Evolutionary conservation across 1,140 invertebrate species (phyloP).

Genomic region (Xylocopa sonorina): DNA sequence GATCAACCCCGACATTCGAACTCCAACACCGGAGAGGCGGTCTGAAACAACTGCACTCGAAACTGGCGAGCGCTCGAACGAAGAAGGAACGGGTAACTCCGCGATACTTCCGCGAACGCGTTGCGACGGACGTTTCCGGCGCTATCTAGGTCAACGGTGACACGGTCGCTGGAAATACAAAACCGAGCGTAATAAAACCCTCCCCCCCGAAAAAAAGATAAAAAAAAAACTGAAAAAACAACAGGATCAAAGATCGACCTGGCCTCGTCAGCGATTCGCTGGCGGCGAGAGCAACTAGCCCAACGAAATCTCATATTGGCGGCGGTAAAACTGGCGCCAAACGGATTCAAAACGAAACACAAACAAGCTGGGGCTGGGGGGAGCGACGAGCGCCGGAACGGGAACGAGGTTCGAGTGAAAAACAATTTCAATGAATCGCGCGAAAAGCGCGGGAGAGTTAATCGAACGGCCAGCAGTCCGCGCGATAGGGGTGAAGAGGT

Average conservation of each 20-base stretch:
- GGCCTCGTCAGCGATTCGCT: neutral
- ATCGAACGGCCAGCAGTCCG: conserved; percentile 43
- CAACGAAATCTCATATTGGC: neutral
- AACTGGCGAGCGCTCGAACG: neutral
- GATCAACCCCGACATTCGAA: neutral
- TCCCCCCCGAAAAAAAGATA: no score
- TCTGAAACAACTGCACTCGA: neutral
- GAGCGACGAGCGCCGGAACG: neutral
- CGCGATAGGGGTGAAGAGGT: conserved; percentile 14
- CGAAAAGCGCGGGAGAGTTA: conserved; percentile 61
- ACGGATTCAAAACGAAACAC: conserved; percentile 41
- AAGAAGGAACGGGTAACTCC: conserved; percentile 3
- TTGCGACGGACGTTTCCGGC: neutral
- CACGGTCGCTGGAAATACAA: neutral
- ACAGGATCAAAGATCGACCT: neutral
- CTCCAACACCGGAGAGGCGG: neutral
- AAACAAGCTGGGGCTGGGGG: conserved; percentile 7
- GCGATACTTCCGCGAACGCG: neutral
- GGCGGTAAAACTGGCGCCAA: conserved; percentile 28
- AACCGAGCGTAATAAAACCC: neutral
- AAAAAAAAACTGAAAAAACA: neutral
- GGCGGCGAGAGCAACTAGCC: neutral
- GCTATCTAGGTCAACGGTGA: conserved; percentile 5
- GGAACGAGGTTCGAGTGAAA: conserved; percentile 25
- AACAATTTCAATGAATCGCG: conserved; percentile 62